phyloP scores from a whole-genome alignment of 2,888 invertebrate species.

The Thecophora atra region DNA sequence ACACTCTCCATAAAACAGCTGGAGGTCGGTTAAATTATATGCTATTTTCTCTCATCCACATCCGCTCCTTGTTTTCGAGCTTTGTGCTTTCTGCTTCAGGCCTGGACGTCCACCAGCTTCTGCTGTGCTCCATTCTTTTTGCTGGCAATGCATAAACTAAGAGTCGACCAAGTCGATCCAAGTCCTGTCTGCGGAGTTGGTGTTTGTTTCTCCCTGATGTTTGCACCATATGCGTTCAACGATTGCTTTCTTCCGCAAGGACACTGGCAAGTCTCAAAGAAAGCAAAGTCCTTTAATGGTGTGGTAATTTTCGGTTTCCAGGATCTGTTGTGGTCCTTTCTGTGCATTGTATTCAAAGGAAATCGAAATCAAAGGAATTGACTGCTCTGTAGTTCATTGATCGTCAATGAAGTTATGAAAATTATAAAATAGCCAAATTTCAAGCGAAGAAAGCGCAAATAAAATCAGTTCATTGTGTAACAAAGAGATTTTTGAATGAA shows the following conservation, averaged over 20 bases:
- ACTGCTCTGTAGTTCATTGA: too few species aligned
- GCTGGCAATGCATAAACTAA: background rate
- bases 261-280: background rate
- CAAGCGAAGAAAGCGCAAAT: too few species aligned
- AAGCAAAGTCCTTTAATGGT: background rate
- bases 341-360: too few species aligned
- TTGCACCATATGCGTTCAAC: background rate
- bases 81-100: background rate
- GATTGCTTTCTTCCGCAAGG: background rate
- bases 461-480: too few species aligned
- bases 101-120: background rate
- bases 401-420: too few species aligned
- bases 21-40: constrained; percentile 40
- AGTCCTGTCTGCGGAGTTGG: too few species aligned
- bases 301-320: too few species aligned
- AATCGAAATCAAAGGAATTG: too few species aligned
- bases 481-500: too few species aligned
- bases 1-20: constrained; percentile 49
- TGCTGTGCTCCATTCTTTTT: background rate
- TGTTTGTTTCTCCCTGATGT: too few species aligned
- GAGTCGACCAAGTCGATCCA: background rate
- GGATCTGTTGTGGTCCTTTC: too few species aligned
- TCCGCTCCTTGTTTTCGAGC: constrained; percentile 2
- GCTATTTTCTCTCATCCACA: constrained; percentile 10
- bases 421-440: too few species aligned